Evolutionary conservation across 2,113 vertebrate species (phyloP), one percentile per base, ranked within the genome.

Genomic region (Regulus satrapa): DNA sequence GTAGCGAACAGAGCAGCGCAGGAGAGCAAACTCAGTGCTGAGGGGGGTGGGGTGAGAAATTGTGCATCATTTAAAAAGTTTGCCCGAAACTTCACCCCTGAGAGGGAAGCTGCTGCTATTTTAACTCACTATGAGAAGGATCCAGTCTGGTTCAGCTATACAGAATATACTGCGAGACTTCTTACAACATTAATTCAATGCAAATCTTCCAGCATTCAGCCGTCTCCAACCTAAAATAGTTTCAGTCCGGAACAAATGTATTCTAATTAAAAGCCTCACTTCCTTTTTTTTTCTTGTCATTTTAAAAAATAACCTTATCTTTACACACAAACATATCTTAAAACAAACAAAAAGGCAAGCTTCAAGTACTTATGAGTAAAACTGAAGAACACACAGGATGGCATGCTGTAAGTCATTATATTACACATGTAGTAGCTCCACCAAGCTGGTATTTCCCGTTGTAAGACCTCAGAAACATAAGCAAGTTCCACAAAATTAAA

Each of bases 101-200:
- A 24, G 25, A 85, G 7, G 8, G 73, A 79, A 79, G 29, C 12
- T 49, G 14, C 23, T 38, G 23, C 31, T 64, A 46, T 34, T 79
- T 83, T 31, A 88, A 54, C 24, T 69, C 18, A 0, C 0, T 18
- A 68, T 58, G 31, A 61, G 31, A 64, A 74, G 6, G 36, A 49
- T n/a, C 5, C 38, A 24, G 28, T 5, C 41, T 26, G 18, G 14
- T 72, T 72, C 31, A 52, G 9, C 14, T 31, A 18, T 8, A 72
- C 1, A 2, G 24, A 46, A 61, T 5, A 78, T 2, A 46, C n/a
- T 25, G 15, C 1, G 1, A 40, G 74, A 73, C 19, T 73, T 24
- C 55, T 38, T n/a, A 10, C 20, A 59, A 63, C 32, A 40, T 19
- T 7, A 78, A 49, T 7, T 51, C 41, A n/a, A 16, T 0, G 6